Conservation (phyloP, 2,113 vertebrate genomes). For the Pheucticus melanocephalus region DNA sequence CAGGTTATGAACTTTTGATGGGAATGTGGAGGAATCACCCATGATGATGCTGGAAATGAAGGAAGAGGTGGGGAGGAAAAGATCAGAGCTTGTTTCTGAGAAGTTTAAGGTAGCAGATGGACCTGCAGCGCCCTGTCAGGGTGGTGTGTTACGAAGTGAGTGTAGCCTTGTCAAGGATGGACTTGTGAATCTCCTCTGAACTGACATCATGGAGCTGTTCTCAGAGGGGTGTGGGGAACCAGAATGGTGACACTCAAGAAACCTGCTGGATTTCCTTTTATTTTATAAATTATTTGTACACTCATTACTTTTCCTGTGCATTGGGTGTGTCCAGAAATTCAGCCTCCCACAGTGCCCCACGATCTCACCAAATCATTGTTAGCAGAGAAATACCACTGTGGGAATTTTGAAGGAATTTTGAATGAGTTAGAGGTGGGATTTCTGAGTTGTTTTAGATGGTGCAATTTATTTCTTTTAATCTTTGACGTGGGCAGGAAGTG, state of each 20-base stretch:
- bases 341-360: fast-evolving
- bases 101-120: not conserved
- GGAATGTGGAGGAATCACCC: not conserved
- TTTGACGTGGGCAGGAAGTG: not conserved
- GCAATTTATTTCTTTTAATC: not conserved
- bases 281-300: not conserved
- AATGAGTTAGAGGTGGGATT: not conserved
- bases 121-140: not conserved
- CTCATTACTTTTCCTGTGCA: not conserved
- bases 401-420: not conserved
- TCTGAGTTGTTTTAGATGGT: not conserved
- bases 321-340: not conserved
- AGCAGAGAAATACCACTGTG: not conserved
- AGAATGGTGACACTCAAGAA: not conserved
- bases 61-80: not conserved
- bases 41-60: fast-evolving
- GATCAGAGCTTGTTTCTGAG: not conserved
- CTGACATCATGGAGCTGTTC: not conserved
- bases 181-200: not conserved
- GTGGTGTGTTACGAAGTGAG: not conserved
- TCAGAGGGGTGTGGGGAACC: not conserved
- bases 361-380: not conserved
- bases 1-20: not conserved
- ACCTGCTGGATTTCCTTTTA: not conserved
- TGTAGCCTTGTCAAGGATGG: not conserved